These are phyloP conservation scores for Lepidocyrtoides sp. DNA, from an alignment of 2,888 invertebrate genomes.

Conservation along the genomic window DNA sequence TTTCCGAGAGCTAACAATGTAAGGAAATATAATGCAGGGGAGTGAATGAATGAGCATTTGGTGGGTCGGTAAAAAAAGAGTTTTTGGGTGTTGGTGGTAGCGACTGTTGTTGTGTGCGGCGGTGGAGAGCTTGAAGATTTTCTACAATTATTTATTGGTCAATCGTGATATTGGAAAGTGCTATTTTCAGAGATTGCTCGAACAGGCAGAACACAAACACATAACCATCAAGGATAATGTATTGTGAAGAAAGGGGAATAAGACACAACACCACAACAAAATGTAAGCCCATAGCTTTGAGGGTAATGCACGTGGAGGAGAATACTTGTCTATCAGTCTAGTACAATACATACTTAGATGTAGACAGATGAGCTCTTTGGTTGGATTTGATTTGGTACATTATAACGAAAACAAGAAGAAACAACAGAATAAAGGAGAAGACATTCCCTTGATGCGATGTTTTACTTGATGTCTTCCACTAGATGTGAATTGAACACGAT, in stretches of 20 bases:
- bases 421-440: constrained; percentile 37
- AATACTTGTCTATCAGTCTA: no score
- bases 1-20: neutral
- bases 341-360: no score
- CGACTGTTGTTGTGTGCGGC: neutral
- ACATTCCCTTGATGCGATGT: constrained; percentile 29
- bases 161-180: constrained; percentile 76
- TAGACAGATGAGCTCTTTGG: constrained; percentile 21
- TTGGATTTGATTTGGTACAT: constrained; percentile 35
- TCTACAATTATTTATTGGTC: constrained; percentile 75
- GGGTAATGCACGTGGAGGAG: no score
- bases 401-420: constrained; percentile 8
- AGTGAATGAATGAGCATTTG: neutral
- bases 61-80: constrained; percentile 12
- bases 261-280: constrained; percentile 7
- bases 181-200: constrained; percentile 65
- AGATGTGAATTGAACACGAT: constrained; percentile 20
- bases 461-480: constrained; percentile 51
- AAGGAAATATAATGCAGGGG: neutral
- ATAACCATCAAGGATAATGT: constrained; percentile 57
- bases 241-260: constrained; percentile 47
- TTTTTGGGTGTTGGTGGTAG: constrained; percentile 61
- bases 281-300: no score
- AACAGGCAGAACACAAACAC: constrained; percentile 34
- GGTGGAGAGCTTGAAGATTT: constrained; percentile 30